Conservation (phyloP, 2,888 invertebrate species). For the Tridacna crocea region DNA sequence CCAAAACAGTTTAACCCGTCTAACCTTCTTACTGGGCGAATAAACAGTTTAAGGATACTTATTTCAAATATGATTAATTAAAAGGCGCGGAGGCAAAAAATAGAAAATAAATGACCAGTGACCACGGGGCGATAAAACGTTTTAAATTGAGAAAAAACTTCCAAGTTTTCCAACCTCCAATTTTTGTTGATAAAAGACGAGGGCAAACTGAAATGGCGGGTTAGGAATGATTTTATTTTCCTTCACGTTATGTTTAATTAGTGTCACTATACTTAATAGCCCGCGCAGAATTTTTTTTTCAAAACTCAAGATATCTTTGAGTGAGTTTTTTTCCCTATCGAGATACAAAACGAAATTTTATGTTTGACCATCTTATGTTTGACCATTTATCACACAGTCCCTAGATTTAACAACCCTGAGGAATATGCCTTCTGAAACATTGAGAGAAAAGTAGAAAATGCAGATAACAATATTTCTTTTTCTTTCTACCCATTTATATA, state of each 20-base stretch:
- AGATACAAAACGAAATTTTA: too few species aligned
- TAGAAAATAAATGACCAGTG: conserved; percentile 23
- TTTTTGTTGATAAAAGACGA: conserved; percentile 24
- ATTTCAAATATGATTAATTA: conserved; percentile 38
- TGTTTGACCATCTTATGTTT: too few species aligned
- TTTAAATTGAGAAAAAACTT: conserved; percentile 15
- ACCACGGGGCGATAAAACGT: conserved; percentile 20
- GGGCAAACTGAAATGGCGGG: conserved; percentile 16
- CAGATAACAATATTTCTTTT: neutral
- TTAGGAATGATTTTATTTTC: conserved; percentile 23
- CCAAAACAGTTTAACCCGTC: conserved; percentile 50
- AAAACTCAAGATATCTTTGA: too few species aligned
- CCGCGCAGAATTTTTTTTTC: neutral
- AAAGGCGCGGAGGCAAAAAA: conserved; percentile 23
- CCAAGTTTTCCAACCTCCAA: conserved; percentile 5
- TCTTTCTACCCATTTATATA: neutral
- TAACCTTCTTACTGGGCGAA: conserved; percentile 34
- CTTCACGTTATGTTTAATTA: conserved; percentile 21
- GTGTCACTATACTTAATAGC: conserved; percentile 16
- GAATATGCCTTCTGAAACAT: neutral
- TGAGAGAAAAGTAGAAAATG: neutral
- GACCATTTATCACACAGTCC: too few species aligned
- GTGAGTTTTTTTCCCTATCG: too few species aligned
- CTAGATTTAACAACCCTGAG: too few species aligned
- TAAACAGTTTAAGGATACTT: conserved; percentile 51